These are phyloP conservation scores for Zonitis immaculata DNA, from an alignment of 2,888 invertebrate species.

Conservation along the genomic window DNA sequence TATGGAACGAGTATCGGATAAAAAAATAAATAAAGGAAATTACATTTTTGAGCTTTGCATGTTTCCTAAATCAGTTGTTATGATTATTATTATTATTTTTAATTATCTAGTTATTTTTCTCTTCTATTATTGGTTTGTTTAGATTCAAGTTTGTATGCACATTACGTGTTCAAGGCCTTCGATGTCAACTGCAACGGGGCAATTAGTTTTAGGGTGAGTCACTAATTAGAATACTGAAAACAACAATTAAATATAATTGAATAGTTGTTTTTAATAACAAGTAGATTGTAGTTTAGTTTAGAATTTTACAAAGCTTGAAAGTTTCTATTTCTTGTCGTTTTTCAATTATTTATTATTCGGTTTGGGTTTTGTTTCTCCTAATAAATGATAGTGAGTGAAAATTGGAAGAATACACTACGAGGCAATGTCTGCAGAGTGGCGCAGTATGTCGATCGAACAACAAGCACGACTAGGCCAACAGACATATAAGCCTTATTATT, in stretches of 20 bases:
- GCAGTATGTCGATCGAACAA: constrained; percentile 29
- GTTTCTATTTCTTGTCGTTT: too few species aligned
- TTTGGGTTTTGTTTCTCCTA: too few species aligned
- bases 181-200: constrained; percentile 96
- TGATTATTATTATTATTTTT: neutral
- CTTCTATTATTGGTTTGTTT: constrained; percentile 35
- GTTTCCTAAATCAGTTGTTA: neutral
- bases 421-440: constrained; percentile 29
- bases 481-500: too few species aligned
- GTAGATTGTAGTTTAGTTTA: neutral
- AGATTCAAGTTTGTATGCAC: constrained; percentile 96
- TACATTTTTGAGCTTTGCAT: neutral
- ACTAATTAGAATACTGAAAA: constrained; percentile 8
- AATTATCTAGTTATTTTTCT: neutral
- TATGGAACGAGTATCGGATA: neutral
- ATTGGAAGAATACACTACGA: neutral
- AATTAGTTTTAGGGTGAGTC: constrained; percentile 94
- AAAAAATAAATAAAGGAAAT: neutral
- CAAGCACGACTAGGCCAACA: constrained; percentile 14
- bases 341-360: too few species aligned
- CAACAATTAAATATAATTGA: too few species aligned
- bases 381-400: neutral
- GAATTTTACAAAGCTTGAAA: too few species aligned
- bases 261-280: too few species aligned
- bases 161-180: constrained; percentile 98